These are phyloP conservation scores for Bradypus variegatus DNA, from an alignment of 2,797 vertebrate genomes.

Conservation along the genomic window DNA sequence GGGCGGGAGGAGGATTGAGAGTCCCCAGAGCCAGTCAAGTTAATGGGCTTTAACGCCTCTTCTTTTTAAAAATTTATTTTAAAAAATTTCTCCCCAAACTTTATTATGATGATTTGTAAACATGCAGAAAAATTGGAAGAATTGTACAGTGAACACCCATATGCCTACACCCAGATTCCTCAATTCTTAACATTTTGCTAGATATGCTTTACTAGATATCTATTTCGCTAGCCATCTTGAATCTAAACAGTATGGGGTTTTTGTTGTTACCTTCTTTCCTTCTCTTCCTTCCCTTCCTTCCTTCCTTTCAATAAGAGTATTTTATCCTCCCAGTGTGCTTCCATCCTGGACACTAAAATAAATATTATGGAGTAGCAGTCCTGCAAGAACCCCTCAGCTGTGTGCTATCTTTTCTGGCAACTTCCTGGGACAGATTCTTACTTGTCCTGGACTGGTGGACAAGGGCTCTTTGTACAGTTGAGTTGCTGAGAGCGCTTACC, in stretches of 20 bases:
- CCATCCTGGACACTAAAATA: neutral
- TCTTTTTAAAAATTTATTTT: too few species aligned
- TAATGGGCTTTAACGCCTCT: neutral
- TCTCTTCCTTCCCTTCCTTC: too few species aligned
- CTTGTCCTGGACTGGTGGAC: neutral
- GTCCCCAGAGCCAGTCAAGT: neutral
- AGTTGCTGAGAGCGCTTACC: constrained; percentile 7
- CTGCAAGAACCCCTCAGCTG: neutral
- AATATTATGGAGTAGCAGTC: neutral
- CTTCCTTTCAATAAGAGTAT: neutral
- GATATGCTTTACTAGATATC: too few species aligned
- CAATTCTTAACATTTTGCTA: too few species aligned
- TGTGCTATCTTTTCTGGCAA: neutral
- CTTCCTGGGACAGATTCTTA: neutral
- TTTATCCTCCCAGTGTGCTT: neutral
- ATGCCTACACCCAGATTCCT: too few species aligned
- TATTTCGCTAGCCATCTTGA: too few species aligned
- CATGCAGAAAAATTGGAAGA: too few species aligned
- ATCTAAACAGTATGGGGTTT: neutral
- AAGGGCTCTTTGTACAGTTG: neutral
- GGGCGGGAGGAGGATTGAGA: neutral
- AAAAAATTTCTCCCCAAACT: too few species aligned
- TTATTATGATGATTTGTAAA: too few species aligned
- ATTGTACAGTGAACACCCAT: too few species aligned
- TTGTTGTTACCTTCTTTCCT: too few species aligned